These are phyloP conservation scores for Pseudococcus viburni DNA, from an alignment of 2,888 invertebrate species.

Conservation along the genomic window DNA sequence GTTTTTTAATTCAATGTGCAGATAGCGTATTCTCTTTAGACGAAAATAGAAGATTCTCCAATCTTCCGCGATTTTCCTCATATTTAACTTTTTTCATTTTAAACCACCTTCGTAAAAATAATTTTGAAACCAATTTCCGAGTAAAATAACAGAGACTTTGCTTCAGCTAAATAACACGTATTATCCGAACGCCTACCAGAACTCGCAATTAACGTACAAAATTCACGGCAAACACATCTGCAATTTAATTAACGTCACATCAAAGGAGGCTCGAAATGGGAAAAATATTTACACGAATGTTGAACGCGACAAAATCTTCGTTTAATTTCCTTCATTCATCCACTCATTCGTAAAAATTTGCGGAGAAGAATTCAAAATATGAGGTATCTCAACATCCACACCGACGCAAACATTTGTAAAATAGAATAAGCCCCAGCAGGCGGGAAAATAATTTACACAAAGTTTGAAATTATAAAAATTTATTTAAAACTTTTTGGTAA, in stretches of 20 bases:
- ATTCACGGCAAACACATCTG: conserved; percentile 11
- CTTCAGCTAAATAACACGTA: too few species aligned
- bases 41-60: too few species aligned
- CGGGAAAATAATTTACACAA: neutral
- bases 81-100: too few species aligned
- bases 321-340: neutral
- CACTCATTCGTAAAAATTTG: neutral
- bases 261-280: neutral
- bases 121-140: too few species aligned
- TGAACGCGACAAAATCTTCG: neutral
- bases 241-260: conserved; percentile 48
- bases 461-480: neutral
- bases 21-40: too few species aligned
- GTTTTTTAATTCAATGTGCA: too few species aligned
- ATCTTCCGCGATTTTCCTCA: too few species aligned
- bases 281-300: neutral
- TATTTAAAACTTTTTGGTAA: conserved; percentile 51
- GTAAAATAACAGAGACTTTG: too few species aligned
- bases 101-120: too few species aligned
- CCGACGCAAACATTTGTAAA: neutral
- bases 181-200: neutral
- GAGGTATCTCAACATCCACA: neutral
- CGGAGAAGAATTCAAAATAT: neutral
- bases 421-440: neutral
- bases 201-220: neutral